Percentiles rank a stretch among this genome's conserved stretches.
phyloP scores from a whole-genome alignment of 2,888 invertebrate species.

The Habrosyne pyritoides region DNA sequence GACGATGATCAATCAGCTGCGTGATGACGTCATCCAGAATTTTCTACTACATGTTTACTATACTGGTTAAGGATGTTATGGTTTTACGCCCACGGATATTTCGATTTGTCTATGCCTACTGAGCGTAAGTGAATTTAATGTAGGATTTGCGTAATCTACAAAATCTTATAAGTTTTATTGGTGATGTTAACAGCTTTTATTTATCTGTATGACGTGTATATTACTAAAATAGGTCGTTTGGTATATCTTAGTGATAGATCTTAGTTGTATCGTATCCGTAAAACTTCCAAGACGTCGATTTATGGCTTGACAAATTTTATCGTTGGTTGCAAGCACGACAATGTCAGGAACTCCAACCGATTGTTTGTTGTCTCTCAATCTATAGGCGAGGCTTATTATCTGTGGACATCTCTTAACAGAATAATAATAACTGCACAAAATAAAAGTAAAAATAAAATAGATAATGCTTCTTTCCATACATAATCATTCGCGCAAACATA shows the following conservation, averaged over 20 bases:
- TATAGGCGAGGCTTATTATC: not conserved
- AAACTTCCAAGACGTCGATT: too few species aligned
- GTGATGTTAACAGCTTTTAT: not conserved
- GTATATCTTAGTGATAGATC: too few species aligned
- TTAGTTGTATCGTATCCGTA: too few species aligned
- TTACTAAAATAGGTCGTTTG: too few species aligned
- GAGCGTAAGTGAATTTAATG: not conserved
- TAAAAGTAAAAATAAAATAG: constrained; percentile 3
- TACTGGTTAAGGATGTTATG: constrained; percentile 9
- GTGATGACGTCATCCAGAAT: constrained; percentile 21
- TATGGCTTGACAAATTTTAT: too few species aligned
- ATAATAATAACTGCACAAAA: not conserved
- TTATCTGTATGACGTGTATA: not conserved
- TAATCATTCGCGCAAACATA: constrained; percentile 5
- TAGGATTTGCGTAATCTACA: not conserved
- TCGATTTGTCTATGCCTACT: not conserved
- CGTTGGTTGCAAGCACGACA: too few species aligned
- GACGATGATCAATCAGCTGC: constrained; percentile 13
- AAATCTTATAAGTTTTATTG: not conserved
- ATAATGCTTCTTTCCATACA: not conserved
- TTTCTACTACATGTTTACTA: constrained; percentile 16
- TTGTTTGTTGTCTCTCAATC: too few species aligned
- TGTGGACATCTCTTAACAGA: not conserved
- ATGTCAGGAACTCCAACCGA: too few species aligned
- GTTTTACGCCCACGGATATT: constrained; percentile 1